Conservation (phyloP, 2,113 vertebrate species). For the Psammodynastes pulverulentus region DNA sequence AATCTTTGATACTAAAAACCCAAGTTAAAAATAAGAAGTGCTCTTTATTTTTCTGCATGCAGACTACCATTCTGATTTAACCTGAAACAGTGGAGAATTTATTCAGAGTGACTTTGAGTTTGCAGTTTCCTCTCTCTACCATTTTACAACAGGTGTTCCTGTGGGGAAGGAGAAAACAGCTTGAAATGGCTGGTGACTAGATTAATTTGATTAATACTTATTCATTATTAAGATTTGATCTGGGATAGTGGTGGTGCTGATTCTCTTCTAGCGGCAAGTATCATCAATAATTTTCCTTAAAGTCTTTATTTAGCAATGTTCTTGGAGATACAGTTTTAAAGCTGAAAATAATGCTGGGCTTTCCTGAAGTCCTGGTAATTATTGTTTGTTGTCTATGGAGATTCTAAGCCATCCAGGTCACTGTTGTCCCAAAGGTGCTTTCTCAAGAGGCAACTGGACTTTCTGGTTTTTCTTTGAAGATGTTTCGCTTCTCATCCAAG, state of each 20-base stretch:
- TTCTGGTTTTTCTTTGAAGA: too few species aligned
- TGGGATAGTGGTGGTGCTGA: neutral
- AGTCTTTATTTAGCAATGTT: slow-evolving; percentile 1
- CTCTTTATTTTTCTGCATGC: neutral
- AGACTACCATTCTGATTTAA: neutral
- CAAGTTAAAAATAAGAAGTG: neutral
- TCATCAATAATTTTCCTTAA: neutral
- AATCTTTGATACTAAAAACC: neutral
- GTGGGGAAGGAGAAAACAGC: accelerated
- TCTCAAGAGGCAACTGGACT: too few species aligned
- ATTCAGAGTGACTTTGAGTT: neutral
- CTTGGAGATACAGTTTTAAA: neutral
- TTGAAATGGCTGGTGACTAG: slow-evolving; percentile 19
- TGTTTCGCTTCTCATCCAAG: too few species aligned
- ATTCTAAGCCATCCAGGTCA: too few species aligned
- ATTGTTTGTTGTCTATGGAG: neutral
- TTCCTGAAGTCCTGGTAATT: neutral
- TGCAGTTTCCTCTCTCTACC: neutral
- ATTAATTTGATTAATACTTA: neutral
- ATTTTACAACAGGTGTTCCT: neutral
- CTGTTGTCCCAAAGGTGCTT: too few species aligned
- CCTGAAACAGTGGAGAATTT: neutral
- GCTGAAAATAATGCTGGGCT: neutral
- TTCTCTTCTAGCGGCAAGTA: slow-evolving; percentile 20
- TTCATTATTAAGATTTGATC: slow-evolving; percentile 11